Percentiles rank a stretch among this genome's conserved stretches.
Conservation (phyloP, 92 coral and sea anemone species). For the Isaurus tuberculatus region DNA sequence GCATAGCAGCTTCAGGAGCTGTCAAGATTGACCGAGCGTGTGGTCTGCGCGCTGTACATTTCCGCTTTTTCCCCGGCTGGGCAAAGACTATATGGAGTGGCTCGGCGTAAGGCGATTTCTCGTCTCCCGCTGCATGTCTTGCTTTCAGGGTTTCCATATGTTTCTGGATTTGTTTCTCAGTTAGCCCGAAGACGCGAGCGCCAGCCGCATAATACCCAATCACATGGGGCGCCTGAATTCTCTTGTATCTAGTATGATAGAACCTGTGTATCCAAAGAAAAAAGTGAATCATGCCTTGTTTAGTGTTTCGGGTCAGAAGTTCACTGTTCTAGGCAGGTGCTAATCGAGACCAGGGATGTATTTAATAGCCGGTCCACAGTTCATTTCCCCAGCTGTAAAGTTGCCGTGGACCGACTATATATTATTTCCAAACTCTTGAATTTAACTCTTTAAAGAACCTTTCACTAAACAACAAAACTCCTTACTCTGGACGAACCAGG, state of each 20-base stretch:
- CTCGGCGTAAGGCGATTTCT: slow-evolving; percentile 97
- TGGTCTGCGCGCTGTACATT: slow-evolving; percentile 34
- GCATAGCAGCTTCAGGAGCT: slow-evolving; percentile 32
- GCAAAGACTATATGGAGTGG: slow-evolving; percentile 90
- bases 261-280: slow-evolving; percentile 56
- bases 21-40: slow-evolving; percentile 42
- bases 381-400: no score
- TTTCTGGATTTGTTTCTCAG: slow-evolving; percentile 92
- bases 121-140: slow-evolving; percentile 92
- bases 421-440: no score
- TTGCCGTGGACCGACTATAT: no score
- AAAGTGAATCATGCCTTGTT: not conserved
- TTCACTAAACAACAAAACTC: no score
- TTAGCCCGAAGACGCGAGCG: slow-evolving; percentile 96
- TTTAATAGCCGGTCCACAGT: no score
- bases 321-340: no score
- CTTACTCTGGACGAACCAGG: no score
- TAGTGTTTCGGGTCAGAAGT: not conserved
- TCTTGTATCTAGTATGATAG: slow-evolving; percentile 92
- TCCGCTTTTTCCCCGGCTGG: slow-evolving; percentile 55
- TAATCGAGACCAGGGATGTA: no score
- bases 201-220: slow-evolving; percentile 98
- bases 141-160: slow-evolving; percentile 96
- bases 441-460: no score
- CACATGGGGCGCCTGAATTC: slow-evolving; percentile 96